Conservation (phyloP, 1,140 invertebrate species). For the Battus philenor region DNA sequence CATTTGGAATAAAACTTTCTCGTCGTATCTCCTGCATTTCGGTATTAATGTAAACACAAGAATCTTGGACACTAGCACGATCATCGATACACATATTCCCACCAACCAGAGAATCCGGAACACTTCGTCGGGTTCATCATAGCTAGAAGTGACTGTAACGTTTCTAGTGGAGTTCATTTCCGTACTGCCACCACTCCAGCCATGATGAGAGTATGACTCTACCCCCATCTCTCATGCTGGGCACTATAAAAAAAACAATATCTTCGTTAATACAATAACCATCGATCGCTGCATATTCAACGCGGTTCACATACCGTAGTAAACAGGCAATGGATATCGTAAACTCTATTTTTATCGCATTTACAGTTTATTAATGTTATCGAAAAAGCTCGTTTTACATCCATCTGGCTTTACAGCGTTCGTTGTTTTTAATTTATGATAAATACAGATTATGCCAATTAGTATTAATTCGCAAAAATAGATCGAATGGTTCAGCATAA, state of each 20-base stretch:
- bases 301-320: background rate
- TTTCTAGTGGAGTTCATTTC: slow-evolving; percentile 1
- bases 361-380: background rate
- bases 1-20: slow-evolving; percentile 37
- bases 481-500: no score
- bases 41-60: slow-evolving; percentile 22
- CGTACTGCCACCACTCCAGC: no score
- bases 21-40: slow-evolving; percentile 40
- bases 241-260: background rate
- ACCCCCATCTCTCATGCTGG: background rate
- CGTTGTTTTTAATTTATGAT: no score
- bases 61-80: slow-evolving; percentile 26
- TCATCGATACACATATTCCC: slow-evolving; percentile 28
- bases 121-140: background rate
- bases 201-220: background rate
- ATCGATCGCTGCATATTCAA: background rate
- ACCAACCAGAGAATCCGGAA: slow-evolving; percentile 22
- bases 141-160: background rate
- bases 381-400: slow-evolving; percentile 5
- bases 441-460: no score
- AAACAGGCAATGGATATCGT: background rate
- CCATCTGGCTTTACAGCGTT: slow-evolving; percentile 7
- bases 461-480: no score
- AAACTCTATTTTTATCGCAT: background rate
- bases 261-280: background rate